Evolutionary conservation across 2,888 invertebrate genomes (phyloP).

Genomic region (Laothoe populi): DNA sequence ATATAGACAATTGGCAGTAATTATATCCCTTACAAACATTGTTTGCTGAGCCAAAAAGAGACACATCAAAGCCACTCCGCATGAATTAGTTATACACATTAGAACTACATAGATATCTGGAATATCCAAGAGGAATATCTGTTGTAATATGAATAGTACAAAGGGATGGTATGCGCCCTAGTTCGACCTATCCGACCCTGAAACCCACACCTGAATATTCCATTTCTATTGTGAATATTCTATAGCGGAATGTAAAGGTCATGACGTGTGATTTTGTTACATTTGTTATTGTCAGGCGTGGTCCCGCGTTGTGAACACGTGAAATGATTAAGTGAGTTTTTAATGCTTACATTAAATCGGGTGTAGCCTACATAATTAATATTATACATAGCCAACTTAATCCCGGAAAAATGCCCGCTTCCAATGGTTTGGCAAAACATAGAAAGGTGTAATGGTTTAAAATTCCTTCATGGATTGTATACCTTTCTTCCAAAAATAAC

Average conservation of each 20-base stretch:
- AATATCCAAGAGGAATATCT: not conserved
- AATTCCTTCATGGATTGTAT: too few species aligned
- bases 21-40: too few species aligned
- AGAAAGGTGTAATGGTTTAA: too few species aligned
- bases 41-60: too few species aligned
- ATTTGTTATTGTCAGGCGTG: not conserved
- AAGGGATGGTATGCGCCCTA: not conserved
- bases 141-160: conserved; percentile 9
- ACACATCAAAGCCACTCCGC: not conserved
- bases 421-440: too few species aligned
- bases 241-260: not conserved
- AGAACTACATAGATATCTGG: not conserved
- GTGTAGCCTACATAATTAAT: not conserved
- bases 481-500: too few species aligned
- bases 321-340: not conserved
- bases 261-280: conserved; percentile 11
- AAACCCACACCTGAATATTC: conserved; percentile 11
- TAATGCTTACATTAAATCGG: not conserved
- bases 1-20: too few species aligned
- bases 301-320: not conserved
- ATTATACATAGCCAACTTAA: too few species aligned
- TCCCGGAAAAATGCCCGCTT: too few species aligned
- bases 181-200: conserved; percentile 1
- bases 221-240: conserved; percentile 17
- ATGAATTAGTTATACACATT: not conserved